These are phyloP conservation scores for Candidula unifasciata DNA, from an alignment of 2,888 invertebrate species.

Conservation along the genomic window DNA sequence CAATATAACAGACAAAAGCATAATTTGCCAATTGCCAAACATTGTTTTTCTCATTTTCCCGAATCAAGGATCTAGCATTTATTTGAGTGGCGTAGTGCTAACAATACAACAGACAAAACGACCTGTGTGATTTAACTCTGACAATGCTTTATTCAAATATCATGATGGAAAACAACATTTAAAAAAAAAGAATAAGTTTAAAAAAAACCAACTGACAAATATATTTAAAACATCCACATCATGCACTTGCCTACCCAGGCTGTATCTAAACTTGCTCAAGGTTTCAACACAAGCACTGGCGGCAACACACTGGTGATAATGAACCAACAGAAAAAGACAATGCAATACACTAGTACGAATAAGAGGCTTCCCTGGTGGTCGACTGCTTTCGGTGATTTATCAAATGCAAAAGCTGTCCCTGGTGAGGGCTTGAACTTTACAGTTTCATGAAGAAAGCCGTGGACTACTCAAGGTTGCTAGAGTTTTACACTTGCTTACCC, in stretches of 20 bases:
- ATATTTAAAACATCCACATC: not conserved
- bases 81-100: no score
- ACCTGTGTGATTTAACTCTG: no score
- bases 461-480: not conserved
- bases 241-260: not conserved
- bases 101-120: no score
- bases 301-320: not conserved
- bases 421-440: not conserved
- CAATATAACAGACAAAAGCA: no score
- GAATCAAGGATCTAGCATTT: no score
- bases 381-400: not conserved
- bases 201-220: conserved; percentile 38
- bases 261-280: conserved; percentile 27
- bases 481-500: not conserved
- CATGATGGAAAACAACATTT: no score
- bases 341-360: not conserved
- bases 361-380: not conserved
- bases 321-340: not conserved
- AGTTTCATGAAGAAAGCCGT: conserved; percentile 45
- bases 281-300: not conserved
- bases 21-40: no score
- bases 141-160: no score
- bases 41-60: no score
- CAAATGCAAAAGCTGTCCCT: conserved; percentile 1
- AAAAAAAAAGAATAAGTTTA: no score